Evolutionary conservation across 1,140 invertebrate genomes (phyloP).

Genomic region (Drosophila obscura): DNA sequence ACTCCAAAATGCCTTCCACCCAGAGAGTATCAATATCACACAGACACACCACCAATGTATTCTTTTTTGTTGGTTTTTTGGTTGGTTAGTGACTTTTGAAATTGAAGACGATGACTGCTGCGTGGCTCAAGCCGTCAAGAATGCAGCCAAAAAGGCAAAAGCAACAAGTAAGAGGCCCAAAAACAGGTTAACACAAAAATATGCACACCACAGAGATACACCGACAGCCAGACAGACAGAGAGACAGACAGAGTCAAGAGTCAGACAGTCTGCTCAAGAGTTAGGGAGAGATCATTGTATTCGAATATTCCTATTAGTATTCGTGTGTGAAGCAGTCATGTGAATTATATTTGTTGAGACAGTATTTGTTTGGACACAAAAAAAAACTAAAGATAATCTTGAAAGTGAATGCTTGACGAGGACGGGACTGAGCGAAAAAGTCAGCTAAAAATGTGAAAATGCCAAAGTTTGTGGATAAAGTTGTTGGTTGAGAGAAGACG

Average conservation of each 20-base stretch:
- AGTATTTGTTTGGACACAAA: slow-evolving; percentile 45
- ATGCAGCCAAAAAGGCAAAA: slow-evolving; percentile 65
- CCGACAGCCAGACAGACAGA: too few relatives aligned
- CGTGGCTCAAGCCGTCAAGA: slow-evolving; percentile 53
- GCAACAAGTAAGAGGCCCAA: slow-evolving; percentile 7
- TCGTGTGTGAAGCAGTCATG: slow-evolving; percentile 62
- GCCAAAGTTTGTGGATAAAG: too few relatives aligned
- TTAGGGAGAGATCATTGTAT: slow-evolving; percentile 26
- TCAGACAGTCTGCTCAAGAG: slow-evolving; percentile 47
- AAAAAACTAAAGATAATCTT: slow-evolving; percentile 37
- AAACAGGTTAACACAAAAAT: slow-evolving; percentile 70
- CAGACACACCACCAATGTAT: slow-evolving; percentile 12
- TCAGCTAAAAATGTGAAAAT: slow-evolving; percentile 7
- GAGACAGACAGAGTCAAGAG: slow-evolving; percentile 52
- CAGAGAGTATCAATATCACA: slow-evolving; percentile 47
- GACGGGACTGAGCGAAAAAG: slow-evolving; percentile 22
- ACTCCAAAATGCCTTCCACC: background rate
- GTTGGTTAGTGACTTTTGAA: slow-evolving; percentile 55
- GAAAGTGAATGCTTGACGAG: slow-evolving; percentile 64
- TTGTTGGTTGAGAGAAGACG: too few relatives aligned
- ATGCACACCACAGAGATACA: slow-evolving; percentile 37
- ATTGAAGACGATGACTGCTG: slow-evolving; percentile 46
- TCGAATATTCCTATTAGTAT: slow-evolving; percentile 19
- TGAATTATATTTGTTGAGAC: slow-evolving; percentile 63
- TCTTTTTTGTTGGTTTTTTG: slow-evolving; percentile 40